Evolutionary conservation across 2,797 vertebrate species (phyloP), one percentile per base, ranked within the genome.

Genomic region (Coranthus polyacanthus): DNA sequence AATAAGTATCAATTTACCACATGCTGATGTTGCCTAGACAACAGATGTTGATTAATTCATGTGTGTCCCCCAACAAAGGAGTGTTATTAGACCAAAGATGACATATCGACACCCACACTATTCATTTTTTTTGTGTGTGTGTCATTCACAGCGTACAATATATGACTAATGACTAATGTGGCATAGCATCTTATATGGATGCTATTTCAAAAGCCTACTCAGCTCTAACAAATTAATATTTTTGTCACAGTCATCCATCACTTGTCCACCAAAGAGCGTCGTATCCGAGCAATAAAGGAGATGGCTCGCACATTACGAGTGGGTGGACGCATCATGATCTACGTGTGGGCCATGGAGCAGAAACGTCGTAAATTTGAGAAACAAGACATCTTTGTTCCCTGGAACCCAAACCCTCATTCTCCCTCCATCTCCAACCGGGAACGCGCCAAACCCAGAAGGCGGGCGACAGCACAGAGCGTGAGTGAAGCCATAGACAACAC

Each of bases 261-360:
- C 86, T 92, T 96, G 91, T 95, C 95, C 80, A 95, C 80, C 32
- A 94, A 90, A 91, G 90, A 95, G 57, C 91, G 93, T 1, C 52
- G 78, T 55, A 87, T 90, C 56, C 83, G 73, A 88, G 94, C 93
- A 86, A 93, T 95, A 85, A 93, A 93, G 85, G 95, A 96, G 88
- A 95, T 94, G 92, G 92, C 94, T 12, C 80, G 87, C 45, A 93
- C 93, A 24, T 87, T 96, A 62, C 92, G 90, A 29, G 87, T 90
- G 41, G 94, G 94, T 4, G 95, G 93, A 47, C 90, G 91, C 74
- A 92, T 97, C 85, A 96, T 96, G 95, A 95, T 94, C 77, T 95
- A 93, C 46, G 93, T 95, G 62, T 96, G 93, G 92, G 93, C 93
- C 89, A 95, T 87, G 89, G 94, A 96, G 82, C 94, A 94, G 83